These are phyloP conservation scores for Platichthys stellatus DNA, from an alignment of 2,113 vertebrate genomes.

Conservation along the genomic window DNA sequence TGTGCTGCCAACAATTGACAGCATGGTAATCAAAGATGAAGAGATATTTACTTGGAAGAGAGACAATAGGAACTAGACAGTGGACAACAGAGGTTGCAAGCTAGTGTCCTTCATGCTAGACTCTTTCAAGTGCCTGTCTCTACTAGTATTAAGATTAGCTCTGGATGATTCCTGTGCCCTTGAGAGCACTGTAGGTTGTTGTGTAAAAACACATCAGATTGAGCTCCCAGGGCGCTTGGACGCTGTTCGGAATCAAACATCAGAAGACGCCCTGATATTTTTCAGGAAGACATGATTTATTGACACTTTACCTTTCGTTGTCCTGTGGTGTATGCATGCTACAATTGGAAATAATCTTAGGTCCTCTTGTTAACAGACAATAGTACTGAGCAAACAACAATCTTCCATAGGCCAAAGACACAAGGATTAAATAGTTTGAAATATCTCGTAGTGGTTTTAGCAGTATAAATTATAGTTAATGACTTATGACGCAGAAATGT, in stretches of 20 bases:
- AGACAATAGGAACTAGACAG: neutral
- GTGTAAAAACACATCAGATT: constrained; percentile 39
- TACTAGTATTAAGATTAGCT: constrained; percentile 7
- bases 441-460: neutral
- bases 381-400: neutral
- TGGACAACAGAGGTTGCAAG: neutral
- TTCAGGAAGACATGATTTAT: constrained; percentile 44
- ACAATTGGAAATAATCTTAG: constrained; percentile 44
- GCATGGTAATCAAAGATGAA: neutral
- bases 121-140: constrained; percentile 14
- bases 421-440: neutral
- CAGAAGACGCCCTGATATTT: constrained; percentile 30
- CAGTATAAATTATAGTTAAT: constrained; percentile 1
- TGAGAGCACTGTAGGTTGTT: neutral
- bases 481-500: neutral
- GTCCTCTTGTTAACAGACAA: neutral
- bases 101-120: neutral
- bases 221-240: neutral
- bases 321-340: constrained; percentile 19
- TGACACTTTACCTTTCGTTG: constrained; percentile 1
- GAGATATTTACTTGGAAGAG: neutral
- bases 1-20: neutral
- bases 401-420: neutral
- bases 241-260: constrained; percentile 36
- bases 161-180: constrained; percentile 8